These are phyloP conservation scores for Pristis pectinata DNA, from an alignment of 2,797 vertebrate species.

Conservation along the genomic window DNA sequence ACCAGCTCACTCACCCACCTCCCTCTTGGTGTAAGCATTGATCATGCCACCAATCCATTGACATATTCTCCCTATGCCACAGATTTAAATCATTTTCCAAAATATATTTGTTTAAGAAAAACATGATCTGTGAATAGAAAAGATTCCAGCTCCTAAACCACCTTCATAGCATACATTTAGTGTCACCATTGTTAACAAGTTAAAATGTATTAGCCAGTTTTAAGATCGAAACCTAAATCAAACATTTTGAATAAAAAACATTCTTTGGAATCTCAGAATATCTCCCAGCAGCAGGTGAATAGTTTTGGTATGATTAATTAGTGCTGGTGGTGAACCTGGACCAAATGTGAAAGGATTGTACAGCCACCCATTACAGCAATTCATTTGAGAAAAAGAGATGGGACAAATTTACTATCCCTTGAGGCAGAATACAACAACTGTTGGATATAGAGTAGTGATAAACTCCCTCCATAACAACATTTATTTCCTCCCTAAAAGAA, in stretches of 20 bases:
- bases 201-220: neutral
- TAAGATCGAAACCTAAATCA: neutral
- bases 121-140: neutral
- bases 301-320: neutral
- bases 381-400: neutral
- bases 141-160: neutral
- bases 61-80: neutral
- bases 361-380: no score
- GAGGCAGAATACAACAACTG: neutral
- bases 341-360: neutral
- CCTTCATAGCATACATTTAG: neutral
- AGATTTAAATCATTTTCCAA: neutral
- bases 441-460: neutral
- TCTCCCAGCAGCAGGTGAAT: neutral
- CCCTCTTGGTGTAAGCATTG: neutral
- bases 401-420: neutral
- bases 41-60: neutral
- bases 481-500: neutral
- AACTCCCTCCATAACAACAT: neutral
- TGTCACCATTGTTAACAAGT: neutral
- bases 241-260: neutral
- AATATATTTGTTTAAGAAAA: neutral
- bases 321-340: neutral
- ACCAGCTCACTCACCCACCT: neutral
- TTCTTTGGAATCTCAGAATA: neutral